Conservation (phyloP, 2,888 invertebrate species). For the Ophion ellenae region DNA sequence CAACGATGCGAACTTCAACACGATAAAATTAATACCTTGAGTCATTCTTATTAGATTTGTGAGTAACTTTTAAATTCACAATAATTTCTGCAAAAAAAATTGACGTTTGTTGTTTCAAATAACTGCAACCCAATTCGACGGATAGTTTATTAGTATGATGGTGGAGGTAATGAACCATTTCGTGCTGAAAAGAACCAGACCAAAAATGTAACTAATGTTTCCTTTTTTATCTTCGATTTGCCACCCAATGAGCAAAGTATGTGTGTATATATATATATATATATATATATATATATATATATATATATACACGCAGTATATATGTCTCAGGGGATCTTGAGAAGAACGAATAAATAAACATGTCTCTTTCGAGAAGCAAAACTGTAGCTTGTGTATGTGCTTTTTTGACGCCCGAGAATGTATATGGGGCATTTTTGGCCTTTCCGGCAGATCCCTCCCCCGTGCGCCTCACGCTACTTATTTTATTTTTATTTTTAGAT, state of each 20-base stretch:
- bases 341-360: slow-evolving; percentile 62
- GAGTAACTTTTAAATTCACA: not conserved
- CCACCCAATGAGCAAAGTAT: slow-evolving; percentile 21
- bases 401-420: slow-evolving; percentile 49
- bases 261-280: not conserved
- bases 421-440: slow-evolving; percentile 17
- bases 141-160: not conserved
- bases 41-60: not conserved
- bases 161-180: not conserved
- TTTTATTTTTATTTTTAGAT: slow-evolving; percentile 28
- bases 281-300: not conserved
- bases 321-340: slow-evolving; percentile 18
- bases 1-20: too few relatives aligned
- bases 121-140: not conserved
- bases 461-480: not conserved
- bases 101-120: not conserved
- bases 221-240: slow-evolving; percentile 21
- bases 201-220: slow-evolving; percentile 45
- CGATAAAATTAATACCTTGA: not conserved
- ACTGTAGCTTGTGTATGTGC: slow-evolving; percentile 29
- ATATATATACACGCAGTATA: not conserved
- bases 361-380: slow-evolving; percentile 21
- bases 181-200: slow-evolving; percentile 22
- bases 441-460: slow-evolving; percentile 12
- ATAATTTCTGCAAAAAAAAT: not conserved